A percentile compares a stretch with the other conserved stretches of the same genome.
Conservation (phyloP, 2,797 vertebrate genomes). For the Arnoldichthys spilopterus region DNA sequence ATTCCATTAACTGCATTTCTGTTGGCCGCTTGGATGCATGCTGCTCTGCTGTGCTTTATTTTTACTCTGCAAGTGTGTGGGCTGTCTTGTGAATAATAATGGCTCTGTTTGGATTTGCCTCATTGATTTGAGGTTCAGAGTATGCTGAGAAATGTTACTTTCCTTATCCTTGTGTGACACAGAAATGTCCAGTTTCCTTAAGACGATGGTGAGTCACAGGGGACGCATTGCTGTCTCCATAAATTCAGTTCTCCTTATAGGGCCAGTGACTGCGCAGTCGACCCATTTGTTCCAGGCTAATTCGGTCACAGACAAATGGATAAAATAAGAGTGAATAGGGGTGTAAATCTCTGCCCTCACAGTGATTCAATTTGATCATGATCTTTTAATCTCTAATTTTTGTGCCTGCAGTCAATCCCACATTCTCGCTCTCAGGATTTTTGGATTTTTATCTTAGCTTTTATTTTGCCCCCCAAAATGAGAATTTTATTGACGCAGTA, state of each 20-base stretch:
- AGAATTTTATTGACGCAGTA: too few species aligned
- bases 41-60: slow-evolving; percentile 20
- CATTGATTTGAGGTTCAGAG: neutral
- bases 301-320: slow-evolving; percentile 45
- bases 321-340: neutral
- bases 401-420: too few species aligned
- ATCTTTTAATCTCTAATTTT: too few species aligned
- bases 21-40: neutral
- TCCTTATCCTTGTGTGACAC: neutral
- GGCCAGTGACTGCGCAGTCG: slow-evolving; percentile 52
- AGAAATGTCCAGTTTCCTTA: neutral
- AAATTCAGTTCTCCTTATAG: slow-evolving; percentile 48
- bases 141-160: slow-evolving; percentile 7
- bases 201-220: slow-evolving; percentile 5
- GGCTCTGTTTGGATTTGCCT: slow-evolving; percentile 1
- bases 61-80: slow-evolving; percentile 11
- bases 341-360: neutral
- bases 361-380: too few species aligned
- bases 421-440: too few species aligned
- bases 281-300: slow-evolving; percentile 47
- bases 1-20: slow-evolving; percentile 39
- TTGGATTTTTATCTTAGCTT: too few species aligned
- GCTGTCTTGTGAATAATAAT: neutral
- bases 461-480: too few species aligned
- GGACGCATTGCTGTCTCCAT: neutral